Conservation (phyloP, 2,888 invertebrate genomes). For the Notocelia uddmanniana region DNA sequence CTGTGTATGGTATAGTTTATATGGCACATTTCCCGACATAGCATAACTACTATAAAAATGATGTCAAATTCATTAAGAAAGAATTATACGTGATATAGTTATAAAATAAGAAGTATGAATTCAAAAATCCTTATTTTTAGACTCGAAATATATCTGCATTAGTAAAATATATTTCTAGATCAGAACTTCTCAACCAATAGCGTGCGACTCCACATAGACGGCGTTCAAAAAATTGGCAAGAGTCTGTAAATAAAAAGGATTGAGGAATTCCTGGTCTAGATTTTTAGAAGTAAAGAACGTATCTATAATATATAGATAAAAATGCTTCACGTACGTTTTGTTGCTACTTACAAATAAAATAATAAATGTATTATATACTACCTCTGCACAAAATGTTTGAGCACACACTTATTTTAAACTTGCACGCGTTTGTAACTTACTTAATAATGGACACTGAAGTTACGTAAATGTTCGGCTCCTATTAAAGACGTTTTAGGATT, state of each 20-base stretch:
- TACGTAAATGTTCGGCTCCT: not conserved
- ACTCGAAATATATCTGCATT: conserved; percentile 72
- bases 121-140: conserved; percentile 75
- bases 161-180: conserved; percentile 50
- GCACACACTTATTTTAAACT: conserved; percentile 38
- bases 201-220: not conserved
- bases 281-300: conserved; percentile 30
- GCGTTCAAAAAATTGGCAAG: not conserved
- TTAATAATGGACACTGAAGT: conserved; percentile 5
- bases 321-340: conserved; percentile 61
- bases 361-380: conserved; percentile 38
- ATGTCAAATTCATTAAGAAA: conserved; percentile 57
- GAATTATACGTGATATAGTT: conserved; percentile 64
- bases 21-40: conserved; percentile 50
- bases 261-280: conserved; percentile 22
- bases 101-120: conserved; percentile 57
- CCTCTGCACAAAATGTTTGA: conserved; percentile 44
- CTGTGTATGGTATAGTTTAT: conserved; percentile 54
- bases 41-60: conserved; percentile 49
- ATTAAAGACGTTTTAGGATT: too few relatives aligned
- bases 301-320: conserved; percentile 26
- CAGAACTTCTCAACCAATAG: not conserved
- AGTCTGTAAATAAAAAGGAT: not conserved
- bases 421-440: conserved; percentile 37
- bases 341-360: conserved; percentile 54